These are phyloP conservation scores for Spialia ferax DNA, from an alignment of 2,888 invertebrate species.

Conservation along the genomic window DNA sequence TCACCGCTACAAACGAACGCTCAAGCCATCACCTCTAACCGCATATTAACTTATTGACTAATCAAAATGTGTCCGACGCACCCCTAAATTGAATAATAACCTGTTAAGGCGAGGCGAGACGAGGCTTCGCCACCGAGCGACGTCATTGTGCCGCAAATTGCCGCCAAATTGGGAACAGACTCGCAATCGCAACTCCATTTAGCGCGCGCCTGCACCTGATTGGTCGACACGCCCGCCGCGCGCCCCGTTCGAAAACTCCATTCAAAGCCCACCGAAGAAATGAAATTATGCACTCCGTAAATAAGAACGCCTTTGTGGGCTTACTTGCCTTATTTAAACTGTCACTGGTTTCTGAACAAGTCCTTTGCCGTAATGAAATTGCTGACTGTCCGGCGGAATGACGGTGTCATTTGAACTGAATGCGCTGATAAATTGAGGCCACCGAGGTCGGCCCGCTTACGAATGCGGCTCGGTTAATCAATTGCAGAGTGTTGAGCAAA, in stretches of 20 bases:
- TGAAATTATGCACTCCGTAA: slow-evolving; percentile 81
- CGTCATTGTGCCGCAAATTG: slow-evolving; percentile 81
- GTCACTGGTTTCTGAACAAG: slow-evolving; percentile 52
- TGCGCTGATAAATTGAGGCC: slow-evolving; percentile 45
- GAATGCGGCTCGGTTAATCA: slow-evolving; percentile 32
- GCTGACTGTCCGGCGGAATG: slow-evolving; percentile 50
- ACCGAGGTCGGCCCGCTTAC: slow-evolving; percentile 19
- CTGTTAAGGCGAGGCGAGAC: slow-evolving; percentile 68
- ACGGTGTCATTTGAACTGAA: slow-evolving; percentile 41
- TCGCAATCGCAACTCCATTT: slow-evolving; percentile 75
- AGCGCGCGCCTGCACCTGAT: slow-evolving; percentile 78
- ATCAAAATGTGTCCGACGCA: slow-evolving; percentile 80
- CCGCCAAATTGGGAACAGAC: slow-evolving; percentile 80
- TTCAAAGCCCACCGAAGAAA: slow-evolving; percentile 68
- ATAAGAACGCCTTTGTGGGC: slow-evolving; percentile 71
- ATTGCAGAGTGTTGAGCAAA: slow-evolving; percentile 39
- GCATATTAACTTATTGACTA: slow-evolving; percentile 75
- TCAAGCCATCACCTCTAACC: slow-evolving; percentile 62
- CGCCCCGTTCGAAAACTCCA: slow-evolving; percentile 55
- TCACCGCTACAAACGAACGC: slow-evolving; percentile 47
- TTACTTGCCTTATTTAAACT: slow-evolving; percentile 67
- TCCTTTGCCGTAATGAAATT: slow-evolving; percentile 57
- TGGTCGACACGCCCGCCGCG: slow-evolving; percentile 74
- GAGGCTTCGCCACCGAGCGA: slow-evolving; percentile 52
- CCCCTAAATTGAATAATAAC: slow-evolving; percentile 81